A percentile compares a stretch with the other conserved stretches of the same genome.
Conservation (phyloP, 2,797 vertebrate species). For the Enteromius fasciolatus region DNA sequence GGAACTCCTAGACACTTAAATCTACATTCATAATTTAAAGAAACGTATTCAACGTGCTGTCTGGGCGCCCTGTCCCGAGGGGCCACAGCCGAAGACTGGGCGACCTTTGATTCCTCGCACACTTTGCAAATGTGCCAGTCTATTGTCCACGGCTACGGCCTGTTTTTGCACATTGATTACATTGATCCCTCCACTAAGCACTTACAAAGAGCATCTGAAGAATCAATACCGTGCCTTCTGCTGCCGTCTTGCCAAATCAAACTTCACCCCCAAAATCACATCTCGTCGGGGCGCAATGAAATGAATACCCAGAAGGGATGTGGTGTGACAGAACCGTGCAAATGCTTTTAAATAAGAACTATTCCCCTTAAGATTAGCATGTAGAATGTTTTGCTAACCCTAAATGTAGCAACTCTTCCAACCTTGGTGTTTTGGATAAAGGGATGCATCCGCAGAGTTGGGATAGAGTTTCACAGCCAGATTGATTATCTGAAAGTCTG, state of each 20-base stretch:
- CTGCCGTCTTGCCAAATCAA: constrained; percentile 46
- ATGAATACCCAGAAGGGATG: constrained; percentile 1
- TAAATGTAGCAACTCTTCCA: neutral
- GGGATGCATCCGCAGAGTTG: constrained; percentile 3
- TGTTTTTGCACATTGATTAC: constrained; percentile 55
- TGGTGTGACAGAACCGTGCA: neutral
- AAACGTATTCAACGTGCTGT: constrained; percentile 50
- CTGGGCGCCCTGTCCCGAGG: constrained; percentile 47
- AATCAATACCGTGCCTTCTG: constrained; percentile 61
- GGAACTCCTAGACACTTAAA: constrained; percentile 56
- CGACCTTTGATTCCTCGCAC: constrained; percentile 40
- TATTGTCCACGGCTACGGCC: constrained; percentile 43
- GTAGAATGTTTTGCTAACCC: neutral
- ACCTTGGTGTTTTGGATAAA: constrained; percentile 39
- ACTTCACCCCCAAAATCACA: constrained; percentile 53
- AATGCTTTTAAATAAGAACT: constrained; percentile 11
- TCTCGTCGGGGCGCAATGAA: constrained; percentile 55
- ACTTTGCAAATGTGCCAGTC: constrained; percentile 51
- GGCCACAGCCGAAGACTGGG: constrained; percentile 53
- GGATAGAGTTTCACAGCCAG: constrained; percentile 41
- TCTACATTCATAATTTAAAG: constrained; percentile 58
- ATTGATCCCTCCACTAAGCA: constrained; percentile 57
- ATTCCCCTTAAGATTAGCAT: neutral
- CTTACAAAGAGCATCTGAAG: constrained; percentile 55
- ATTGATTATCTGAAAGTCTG: constrained; percentile 43